phyloP scores from a whole-genome alignment of 1,140 invertebrate genomes.

The Zaprionus ornatus region DNA sequence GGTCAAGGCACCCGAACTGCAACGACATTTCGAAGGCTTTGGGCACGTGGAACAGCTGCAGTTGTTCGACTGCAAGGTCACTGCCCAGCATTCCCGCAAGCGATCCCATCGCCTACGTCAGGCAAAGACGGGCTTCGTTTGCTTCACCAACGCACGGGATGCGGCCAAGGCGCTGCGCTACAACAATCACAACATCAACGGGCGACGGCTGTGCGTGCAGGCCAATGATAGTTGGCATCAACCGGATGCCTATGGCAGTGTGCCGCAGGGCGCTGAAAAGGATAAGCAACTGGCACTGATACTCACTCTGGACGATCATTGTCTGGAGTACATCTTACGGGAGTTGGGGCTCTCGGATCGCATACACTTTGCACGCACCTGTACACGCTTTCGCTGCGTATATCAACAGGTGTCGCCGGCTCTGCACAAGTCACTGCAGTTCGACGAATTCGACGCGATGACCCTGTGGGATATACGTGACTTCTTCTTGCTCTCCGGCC shows the following conservation, averaged over 20 bases:
- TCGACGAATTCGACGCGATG: slow-evolving; percentile 19
- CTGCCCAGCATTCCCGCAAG: neutral
- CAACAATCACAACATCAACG: slow-evolving; percentile 14
- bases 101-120: neutral
- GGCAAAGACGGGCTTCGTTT: slow-evolving; percentile 29
- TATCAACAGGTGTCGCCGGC: slow-evolving; percentile 20
- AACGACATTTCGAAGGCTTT: slow-evolving; percentile 35
- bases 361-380: slow-evolving; percentile 36
- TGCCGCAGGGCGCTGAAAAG: neutral
- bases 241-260: slow-evolving; percentile 31
- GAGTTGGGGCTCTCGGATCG: slow-evolving; percentile 18
- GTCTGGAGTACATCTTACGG: slow-evolving; percentile 27
- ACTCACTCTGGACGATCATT: slow-evolving; percentile 34
- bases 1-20: slow-evolving; percentile 6
- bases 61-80: neutral
- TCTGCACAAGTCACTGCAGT: slow-evolving; percentile 4
- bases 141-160: slow-evolving; percentile 25
- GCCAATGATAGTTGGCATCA: slow-evolving; percentile 57
- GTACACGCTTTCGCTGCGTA: slow-evolving; percentile 23
- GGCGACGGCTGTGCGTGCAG: slow-evolving; percentile 22
- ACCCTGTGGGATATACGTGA: slow-evolving; percentile 51
- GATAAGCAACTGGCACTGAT: neutral
- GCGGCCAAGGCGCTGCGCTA: slow-evolving; percentile 32
- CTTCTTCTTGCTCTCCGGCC: slow-evolving; percentile 42
- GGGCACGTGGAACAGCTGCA: slow-evolving; percentile 25